Evolutionary conservation across 2,113 vertebrate genomes (phyloP), one percentile per base, ranked within the genome.

Genomic region (Ictalurus furcatus): DNA sequence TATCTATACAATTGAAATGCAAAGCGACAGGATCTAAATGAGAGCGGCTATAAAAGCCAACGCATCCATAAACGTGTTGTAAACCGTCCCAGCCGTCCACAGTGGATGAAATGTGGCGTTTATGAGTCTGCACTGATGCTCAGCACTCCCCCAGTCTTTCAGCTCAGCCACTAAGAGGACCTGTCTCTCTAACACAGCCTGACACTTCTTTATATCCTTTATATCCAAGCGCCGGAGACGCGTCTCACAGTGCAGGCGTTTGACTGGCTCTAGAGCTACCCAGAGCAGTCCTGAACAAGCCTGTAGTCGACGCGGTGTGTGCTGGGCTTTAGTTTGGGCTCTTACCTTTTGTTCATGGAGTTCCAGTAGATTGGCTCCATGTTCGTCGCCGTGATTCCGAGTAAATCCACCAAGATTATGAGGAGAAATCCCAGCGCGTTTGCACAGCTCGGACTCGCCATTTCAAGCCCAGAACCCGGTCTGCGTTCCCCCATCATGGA

Each of bases 331-430:
- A 84, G 89, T 89, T 78, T 82, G 80, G 71, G 78, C 81, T 87
- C 94, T 93, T 94, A 96, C 96, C 96, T 95, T 92, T 96, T 95
- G 94, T 96, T 96, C 89, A 95, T 74, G 37, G 96, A 96, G 91
- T 96, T 96, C 96, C 96, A 96, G 94, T 94, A 96, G 95, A 96
- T 95, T 61, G 96, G 96, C 90, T 96, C 96, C 96, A 96, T 95
- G 89, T 95, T 96, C 92, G 94, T 95, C 91, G 95, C 95, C 56
- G 95, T 90, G 87, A 94, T 93, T 67, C 94, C 96, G 92, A 95
- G 94, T 95, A 96, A 95, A 96, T 96, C 96, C 96, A 96, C 94
- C 92, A 96, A 87, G 93, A 96, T 95, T 85, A 96, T 91, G 91
- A 96, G 92, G 89, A 96, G 92, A 92, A 96, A 90, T 86, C 94